Conservation (phyloP, 2,888 invertebrate species). For the Heteromurus nitidus region DNA sequence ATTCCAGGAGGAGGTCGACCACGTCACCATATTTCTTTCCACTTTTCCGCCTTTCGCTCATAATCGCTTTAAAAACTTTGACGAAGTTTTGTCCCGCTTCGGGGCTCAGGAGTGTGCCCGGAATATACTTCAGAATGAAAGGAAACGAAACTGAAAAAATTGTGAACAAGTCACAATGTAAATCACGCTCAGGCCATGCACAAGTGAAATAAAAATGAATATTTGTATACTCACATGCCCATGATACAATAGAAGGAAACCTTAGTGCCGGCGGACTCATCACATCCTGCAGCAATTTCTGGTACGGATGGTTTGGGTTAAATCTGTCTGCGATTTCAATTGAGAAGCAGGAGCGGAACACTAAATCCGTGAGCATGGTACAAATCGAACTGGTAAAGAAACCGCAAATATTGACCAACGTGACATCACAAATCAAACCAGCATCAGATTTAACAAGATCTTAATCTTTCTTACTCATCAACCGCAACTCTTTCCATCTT, state of each 20-base stretch:
- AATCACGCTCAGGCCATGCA: no score
- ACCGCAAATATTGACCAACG: no score
- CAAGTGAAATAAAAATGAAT: no score
- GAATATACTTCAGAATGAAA: slow-evolving; percentile 28
- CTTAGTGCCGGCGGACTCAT: slow-evolving; percentile 20
- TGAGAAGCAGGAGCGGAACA: slow-evolving; percentile 47
- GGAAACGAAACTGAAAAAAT: slow-evolving; percentile 68
- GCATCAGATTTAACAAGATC: no score
- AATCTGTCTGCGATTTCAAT: slow-evolving; percentile 50
- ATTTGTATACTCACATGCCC: slow-evolving; percentile 42
- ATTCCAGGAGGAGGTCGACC: slow-evolving; percentile 38
- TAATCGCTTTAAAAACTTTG: slow-evolving; percentile 38
- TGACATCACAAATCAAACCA: no score
- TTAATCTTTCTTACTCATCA: slow-evolving; percentile 33
- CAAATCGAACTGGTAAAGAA: slow-evolving; percentile 26
- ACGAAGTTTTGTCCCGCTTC: slow-evolving; percentile 41
- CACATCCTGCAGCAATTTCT: slow-evolving; percentile 39
- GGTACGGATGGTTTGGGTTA: slow-evolving; percentile 45
- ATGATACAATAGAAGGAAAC: slow-evolving; percentile 13
- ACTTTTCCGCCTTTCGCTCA: slow-evolving; percentile 50
- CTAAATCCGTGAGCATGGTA: slow-evolving; percentile 64
- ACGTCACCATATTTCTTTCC: slow-evolving; percentile 55
- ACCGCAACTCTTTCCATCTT: slow-evolving; percentile 39
- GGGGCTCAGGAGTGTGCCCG: slow-evolving; percentile 23
- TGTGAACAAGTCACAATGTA: no score